These are phyloP conservation scores for Dascillus cervinus DNA, from an alignment of 2,888 invertebrate genomes.

Conservation along the genomic window DNA sequence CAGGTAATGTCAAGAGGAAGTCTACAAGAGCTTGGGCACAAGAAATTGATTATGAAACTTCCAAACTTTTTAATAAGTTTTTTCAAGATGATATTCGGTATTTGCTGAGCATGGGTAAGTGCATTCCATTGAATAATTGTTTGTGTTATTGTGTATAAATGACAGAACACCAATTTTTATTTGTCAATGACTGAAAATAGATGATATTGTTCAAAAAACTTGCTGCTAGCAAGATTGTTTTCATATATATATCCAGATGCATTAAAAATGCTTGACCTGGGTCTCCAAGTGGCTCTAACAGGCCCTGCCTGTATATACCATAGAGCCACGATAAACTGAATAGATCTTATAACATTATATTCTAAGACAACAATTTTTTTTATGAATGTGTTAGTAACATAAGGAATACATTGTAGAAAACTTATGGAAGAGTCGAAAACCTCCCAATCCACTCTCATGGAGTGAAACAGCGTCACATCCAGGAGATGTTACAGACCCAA, in stretches of 20 bases:
- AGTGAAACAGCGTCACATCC: conserved; percentile 39
- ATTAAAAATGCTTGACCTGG: too few species aligned
- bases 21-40: conserved; percentile 88
- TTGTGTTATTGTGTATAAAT: neutral
- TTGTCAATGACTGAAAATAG: neutral
- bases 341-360: neutral
- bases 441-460: conserved; percentile 76
- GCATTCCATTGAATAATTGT: neutral
- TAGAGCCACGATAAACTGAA: too few species aligned
- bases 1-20: conserved; percentile 49
- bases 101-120: conserved; percentile 71
- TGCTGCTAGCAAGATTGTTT: neutral
- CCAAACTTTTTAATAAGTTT: conserved; percentile 84
- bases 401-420: conserved; percentile 53
- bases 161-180: too few species aligned
- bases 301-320: too few species aligned
- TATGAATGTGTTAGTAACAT: neutral
- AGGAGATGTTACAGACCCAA: conserved; percentile 23
- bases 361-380: too few species aligned
- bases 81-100: conserved; percentile 94
- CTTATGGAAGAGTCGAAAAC: conserved; percentile 85
- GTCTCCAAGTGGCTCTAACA: too few species aligned
- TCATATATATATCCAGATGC: too few species aligned
- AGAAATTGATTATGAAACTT: conserved; percentile 70
- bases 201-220: too few species aligned